Conservation (phyloP, 2,888 invertebrate genomes). For the Pristionchus exspectatus region DNA sequence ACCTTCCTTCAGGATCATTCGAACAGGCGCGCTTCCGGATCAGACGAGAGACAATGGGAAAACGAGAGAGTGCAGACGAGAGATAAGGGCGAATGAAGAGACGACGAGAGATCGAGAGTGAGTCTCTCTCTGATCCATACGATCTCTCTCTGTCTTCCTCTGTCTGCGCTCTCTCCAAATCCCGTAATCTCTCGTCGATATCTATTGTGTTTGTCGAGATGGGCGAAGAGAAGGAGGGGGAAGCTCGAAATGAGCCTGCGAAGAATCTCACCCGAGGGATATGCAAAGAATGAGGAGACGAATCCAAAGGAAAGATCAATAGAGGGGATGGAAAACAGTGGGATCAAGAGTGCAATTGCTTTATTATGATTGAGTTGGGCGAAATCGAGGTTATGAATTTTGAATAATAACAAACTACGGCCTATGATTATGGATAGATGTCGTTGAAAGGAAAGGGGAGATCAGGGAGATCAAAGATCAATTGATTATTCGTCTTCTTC, state of each 20-base stretch:
- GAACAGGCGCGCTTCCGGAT: conserved; percentile 51
- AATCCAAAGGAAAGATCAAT: not conserved
- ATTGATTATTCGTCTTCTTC: conserved; percentile 7
- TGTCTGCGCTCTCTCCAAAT: conserved; percentile 12
- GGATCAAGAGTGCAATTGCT: not conserved
- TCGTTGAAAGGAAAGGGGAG: not conserved
- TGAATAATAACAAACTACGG: conserved; percentile 3
- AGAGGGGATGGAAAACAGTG: not conserved
- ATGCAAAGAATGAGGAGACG: not conserved
- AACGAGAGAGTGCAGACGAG: not conserved
- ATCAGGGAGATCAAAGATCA: conserved; percentile 3
- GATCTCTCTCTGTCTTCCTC: not conserved
- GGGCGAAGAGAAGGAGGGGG: not conserved
- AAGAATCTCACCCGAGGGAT: conserved; percentile 40
- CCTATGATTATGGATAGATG: conserved; percentile 6
- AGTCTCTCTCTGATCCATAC: not conserved
- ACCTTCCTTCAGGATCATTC: conserved; percentile 46
- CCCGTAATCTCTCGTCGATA: not conserved
- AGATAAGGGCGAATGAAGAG: conserved; percentile 14
- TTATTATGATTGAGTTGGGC: not conserved
- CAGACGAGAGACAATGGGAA: not conserved
- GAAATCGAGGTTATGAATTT: not conserved
- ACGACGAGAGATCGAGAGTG: not conserved
- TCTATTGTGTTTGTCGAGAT: conserved; percentile 37
- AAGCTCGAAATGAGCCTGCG: conserved; percentile 48